phyloP scores from a whole-genome alignment of 2,888 invertebrate species.

The Sinelater perroti region DNA sequence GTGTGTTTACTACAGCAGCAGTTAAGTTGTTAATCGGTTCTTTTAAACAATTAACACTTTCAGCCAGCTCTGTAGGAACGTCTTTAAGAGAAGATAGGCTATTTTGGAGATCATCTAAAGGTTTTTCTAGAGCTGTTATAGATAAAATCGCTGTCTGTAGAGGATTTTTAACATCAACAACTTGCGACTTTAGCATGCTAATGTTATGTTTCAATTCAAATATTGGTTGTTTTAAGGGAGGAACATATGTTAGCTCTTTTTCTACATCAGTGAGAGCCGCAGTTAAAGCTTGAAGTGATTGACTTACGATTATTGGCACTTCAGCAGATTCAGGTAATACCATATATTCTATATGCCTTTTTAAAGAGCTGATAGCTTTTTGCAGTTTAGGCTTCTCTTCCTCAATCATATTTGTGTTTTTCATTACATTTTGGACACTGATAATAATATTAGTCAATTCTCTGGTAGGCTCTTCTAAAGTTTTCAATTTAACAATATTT shows the following conservation, averaged over 20 bases:
- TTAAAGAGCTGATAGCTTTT: background rate
- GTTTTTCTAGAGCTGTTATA: constrained; percentile 26
- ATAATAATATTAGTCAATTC: constrained; percentile 37
- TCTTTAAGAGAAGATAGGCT: background rate
- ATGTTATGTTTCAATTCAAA: constrained; percentile 11
- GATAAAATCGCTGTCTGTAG: constrained; percentile 32
- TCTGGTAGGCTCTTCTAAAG: constrained; percentile 23
- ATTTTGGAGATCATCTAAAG: constrained; percentile 20
- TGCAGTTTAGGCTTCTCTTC: background rate
- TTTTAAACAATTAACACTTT: constrained; percentile 21
- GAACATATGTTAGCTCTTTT: background rate
- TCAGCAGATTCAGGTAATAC: background rate
- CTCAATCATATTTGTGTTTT: constrained; percentile 40
- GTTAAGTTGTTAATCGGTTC: constrained; percentile 24
- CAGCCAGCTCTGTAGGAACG: constrained; percentile 12
- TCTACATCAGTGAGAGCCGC: constrained; percentile 5
- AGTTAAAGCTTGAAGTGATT: constrained; percentile 26
- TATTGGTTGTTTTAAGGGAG: constrained; percentile 21
- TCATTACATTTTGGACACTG: constrained; percentile 35
- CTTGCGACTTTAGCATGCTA: background rate
- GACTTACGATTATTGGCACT: background rate
- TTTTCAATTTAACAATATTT: constrained; percentile 16
- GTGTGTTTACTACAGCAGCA: constrained; percentile 34
- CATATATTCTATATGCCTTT: background rate
- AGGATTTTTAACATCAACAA: background rate